These are phyloP conservation scores for Danio tinwini DNA, from an alignment of 2,797 vertebrate genomes.

Conservation along the genomic window DNA sequence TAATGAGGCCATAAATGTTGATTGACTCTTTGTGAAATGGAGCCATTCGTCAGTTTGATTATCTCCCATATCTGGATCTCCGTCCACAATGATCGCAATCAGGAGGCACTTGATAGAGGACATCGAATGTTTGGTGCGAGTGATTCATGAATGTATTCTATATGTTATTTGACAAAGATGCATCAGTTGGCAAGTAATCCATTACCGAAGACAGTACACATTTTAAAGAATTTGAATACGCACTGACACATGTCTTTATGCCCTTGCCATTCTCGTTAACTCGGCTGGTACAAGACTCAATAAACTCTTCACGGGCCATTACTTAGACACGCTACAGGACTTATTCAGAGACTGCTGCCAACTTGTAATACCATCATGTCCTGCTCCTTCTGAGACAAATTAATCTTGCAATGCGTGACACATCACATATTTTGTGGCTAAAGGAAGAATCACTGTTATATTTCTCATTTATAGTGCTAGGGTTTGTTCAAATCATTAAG, in stretches of 20 bases:
- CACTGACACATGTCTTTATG: neutral
- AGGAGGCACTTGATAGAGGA: neutral
- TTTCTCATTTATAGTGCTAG: neutral
- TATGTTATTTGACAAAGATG: neutral
- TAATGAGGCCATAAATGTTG: constrained; percentile 2
- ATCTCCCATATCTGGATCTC: constrained; percentile 9
- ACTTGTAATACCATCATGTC: constrained; percentile 22
- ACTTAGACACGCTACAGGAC: constrained; percentile 1
- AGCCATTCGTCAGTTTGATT: constrained; percentile 18
- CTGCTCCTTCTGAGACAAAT: constrained; percentile 10
- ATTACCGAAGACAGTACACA: neutral
- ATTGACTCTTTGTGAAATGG: constrained; percentile 17
- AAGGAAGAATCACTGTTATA: neutral
- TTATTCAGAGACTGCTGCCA: constrained; percentile 24
- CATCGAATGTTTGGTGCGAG: neutral
- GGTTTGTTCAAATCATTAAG: neutral
- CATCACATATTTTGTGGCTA: neutral
- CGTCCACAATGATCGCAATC: constrained; percentile 11
- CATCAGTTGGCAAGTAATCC: constrained; percentile 10
- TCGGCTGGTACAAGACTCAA: constrained; percentile 21
- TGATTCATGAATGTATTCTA: constrained; percentile 30
- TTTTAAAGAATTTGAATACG: constrained; percentile 5
- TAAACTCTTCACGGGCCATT: constrained; percentile 33
- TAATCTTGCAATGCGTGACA: neutral
- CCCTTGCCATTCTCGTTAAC: constrained; percentile 26